Evolutionary conservation across 2,113 vertebrate genomes (phyloP).

Genomic region (Corvus hawaiiensis): DNA sequence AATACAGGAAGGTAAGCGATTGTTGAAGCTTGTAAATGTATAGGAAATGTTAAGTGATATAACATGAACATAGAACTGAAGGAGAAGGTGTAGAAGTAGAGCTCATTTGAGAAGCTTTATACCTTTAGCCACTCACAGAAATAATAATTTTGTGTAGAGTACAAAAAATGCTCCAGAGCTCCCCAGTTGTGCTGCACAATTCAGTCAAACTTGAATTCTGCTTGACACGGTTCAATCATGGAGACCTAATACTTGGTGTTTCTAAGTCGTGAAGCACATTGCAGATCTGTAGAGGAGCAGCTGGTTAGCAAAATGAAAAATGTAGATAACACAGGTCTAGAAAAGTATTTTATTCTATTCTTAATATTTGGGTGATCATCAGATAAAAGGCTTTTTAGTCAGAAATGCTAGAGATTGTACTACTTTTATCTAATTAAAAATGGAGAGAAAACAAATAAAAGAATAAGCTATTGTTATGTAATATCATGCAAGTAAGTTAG

Average conservation of each 20-base stretch:
- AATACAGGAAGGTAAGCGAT: not conserved
- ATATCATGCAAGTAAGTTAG: not conserved
- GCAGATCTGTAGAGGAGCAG: not conserved
- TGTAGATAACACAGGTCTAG: not conserved
- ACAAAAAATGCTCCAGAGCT: not conserved
- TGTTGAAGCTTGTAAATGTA: not conserved
- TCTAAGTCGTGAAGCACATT: not conserved
- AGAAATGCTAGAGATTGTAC: not conserved
- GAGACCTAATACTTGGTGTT: not conserved
- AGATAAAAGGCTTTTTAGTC: not conserved
- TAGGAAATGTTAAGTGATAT: not conserved
- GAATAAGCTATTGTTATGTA: not conserved
- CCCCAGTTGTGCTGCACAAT: fast-evolving
- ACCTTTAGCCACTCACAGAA: not conserved
- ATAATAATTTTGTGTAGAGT: not conserved
- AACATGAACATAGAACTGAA: not conserved
- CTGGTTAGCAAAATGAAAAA: not conserved
- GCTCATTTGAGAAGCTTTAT: not conserved
- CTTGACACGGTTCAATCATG: not conserved
- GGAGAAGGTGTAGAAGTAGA: not conserved
- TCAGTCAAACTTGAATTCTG: not conserved
- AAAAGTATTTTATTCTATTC: not conserved
- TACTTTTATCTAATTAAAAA: not conserved
- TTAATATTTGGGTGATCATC: not conserved
- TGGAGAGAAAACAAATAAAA: not conserved